Percentiles rank a stretch among this genome's conserved stretches.
Conservation (phyloP, 2,888 invertebrate genomes). For the Drosophila dives region DNA sequence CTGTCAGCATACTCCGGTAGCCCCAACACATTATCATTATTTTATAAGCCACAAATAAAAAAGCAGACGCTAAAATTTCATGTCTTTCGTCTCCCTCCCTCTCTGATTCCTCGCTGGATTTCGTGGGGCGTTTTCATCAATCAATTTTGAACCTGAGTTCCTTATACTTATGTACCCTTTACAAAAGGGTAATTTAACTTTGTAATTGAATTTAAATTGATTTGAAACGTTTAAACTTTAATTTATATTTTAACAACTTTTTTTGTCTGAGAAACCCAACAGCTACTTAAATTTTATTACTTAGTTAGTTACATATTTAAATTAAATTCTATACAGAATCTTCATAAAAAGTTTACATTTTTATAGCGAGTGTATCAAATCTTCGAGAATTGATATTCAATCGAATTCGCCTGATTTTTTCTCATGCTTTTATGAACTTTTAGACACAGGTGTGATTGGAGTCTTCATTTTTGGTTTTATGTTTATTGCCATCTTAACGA, state of each 20-base stretch:
- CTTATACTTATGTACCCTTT: slow-evolving; percentile 15
- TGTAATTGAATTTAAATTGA: slow-evolving; percentile 2
- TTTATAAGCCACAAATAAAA: slow-evolving; percentile 65
- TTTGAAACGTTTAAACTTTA: neutral
- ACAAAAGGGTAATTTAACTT: neutral
- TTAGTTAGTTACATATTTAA: neutral
- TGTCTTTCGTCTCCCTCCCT: slow-evolving; percentile 3
- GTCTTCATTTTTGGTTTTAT: neutral
- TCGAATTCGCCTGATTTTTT: slow-evolving; percentile 14
- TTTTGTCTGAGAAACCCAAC: neutral
- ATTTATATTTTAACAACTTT: neutral
- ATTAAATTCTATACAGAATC: neutral
- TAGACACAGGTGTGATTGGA: slow-evolving; percentile 11
- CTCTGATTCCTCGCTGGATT: slow-evolving; percentile 15
- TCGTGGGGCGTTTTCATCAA: slow-evolving; percentile 77
- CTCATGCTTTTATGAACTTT: slow-evolving; percentile 31
- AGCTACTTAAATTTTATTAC: neutral
- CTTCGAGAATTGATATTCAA: neutral
- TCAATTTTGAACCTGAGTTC: slow-evolving; percentile 65
- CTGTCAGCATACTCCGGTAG: slow-evolving; percentile 65
- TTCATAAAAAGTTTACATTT: neutral
- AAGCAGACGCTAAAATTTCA: slow-evolving; percentile 59
- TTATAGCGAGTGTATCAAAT: slow-evolving; percentile 11
- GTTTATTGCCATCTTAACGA: slow-evolving; percentile 19
- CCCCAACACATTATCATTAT: slow-evolving; percentile 73